These are phyloP conservation scores for Panagrolaimus sp. DNA, from an alignment of 1,140 invertebrate genomes.

Conservation along the genomic window DNA sequence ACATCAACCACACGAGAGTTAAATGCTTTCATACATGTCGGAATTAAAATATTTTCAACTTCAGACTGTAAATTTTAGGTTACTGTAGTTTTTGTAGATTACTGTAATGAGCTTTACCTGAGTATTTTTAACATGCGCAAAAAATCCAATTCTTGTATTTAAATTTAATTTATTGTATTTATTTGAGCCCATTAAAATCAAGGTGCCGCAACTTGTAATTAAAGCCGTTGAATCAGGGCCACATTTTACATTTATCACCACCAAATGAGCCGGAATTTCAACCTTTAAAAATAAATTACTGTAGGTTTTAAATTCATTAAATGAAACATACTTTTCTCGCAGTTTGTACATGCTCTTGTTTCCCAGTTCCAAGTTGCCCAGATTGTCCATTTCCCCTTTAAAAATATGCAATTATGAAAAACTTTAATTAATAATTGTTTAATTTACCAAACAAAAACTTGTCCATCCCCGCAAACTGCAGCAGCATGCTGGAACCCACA, in stretches of 20 bases:
- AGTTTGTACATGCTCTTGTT: slow-evolving; percentile 63
- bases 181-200: slow-evolving; percentile 70
- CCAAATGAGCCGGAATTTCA: slow-evolving; percentile 62
- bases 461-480: slow-evolving; percentile 66
- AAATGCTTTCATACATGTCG: slow-evolving; percentile 61
- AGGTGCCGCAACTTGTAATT: slow-evolving; percentile 66
- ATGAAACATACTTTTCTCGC: slow-evolving; percentile 37
- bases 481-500: slow-evolving; percentile 70
- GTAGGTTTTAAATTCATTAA: not conserved
- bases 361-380: slow-evolving; percentile 69
- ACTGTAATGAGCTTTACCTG: slow-evolving; percentile 22
- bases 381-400: slow-evolving; percentile 66
- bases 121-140: slow-evolving; percentile 51
- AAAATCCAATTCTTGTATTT: slow-evolving; percentile 63
- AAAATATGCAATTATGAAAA: too few relatives aligned
- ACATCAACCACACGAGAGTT: slow-evolving; percentile 55
- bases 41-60: slow-evolving; percentile 62
- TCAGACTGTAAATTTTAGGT: slow-evolving; percentile 58
- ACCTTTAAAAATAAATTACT: slow-evolving; percentile 50
- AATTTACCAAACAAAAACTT: slow-evolving; percentile 71
- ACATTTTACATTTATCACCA: slow-evolving; percentile 65
- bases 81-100: slow-evolving; percentile 46
- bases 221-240: slow-evolving; percentile 66
- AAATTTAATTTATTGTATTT: slow-evolving; percentile 70
- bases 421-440: too few relatives aligned